Base-by-base conservation (phyloP, 1,140 invertebrate species). In the Argopecten irradians region DNA sequence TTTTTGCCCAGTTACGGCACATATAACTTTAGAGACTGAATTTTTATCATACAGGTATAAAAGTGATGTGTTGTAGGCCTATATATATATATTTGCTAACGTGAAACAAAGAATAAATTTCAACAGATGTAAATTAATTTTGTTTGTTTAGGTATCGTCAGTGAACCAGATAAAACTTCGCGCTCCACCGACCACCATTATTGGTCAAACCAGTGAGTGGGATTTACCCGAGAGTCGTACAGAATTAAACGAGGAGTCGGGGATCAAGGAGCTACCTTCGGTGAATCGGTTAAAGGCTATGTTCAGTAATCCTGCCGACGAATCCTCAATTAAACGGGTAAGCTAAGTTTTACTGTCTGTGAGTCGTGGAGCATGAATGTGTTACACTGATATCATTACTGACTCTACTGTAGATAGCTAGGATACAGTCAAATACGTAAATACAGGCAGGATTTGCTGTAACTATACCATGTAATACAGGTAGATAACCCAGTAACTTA, bases 191-290 rank as follows among this genome's bases (percentile, higher is more conserved):
- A 89, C 91, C 5, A 85, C 89, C 35, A 90, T 93, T 71, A 86
- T 92, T 14, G 93, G 93, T 5, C 86, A 90, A 34, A 92, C 92
- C 0, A 86, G 83, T 19, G 93, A 94, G 55, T 90, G 91, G 3
- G 94, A 94, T 13, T 83, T 94, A 28, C 94, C 94, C n/a, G 94
- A 93, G 41, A 93, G 92, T 86, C 84, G 93, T 33, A 92, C 92
- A n/a, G 94, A 94, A 82, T 92, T 92, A 46, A 93, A 94, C 36
- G 92, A 93, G 1, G 93, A 93, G 33, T 91, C 90, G 14, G 92
- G 92, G 0, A 84, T 89, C 1, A 89, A 92, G 33, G 93, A 94
- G 82, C 88, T 94, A 43, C 94, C 94, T 3, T 94, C 93, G n/a
- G 94, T 94, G 34, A 93, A 93, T 86, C 89, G 92, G n/a, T 89